Conservation (phyloP, 2,797 vertebrate genomes). For the Premnoplex brunnescens region DNA sequence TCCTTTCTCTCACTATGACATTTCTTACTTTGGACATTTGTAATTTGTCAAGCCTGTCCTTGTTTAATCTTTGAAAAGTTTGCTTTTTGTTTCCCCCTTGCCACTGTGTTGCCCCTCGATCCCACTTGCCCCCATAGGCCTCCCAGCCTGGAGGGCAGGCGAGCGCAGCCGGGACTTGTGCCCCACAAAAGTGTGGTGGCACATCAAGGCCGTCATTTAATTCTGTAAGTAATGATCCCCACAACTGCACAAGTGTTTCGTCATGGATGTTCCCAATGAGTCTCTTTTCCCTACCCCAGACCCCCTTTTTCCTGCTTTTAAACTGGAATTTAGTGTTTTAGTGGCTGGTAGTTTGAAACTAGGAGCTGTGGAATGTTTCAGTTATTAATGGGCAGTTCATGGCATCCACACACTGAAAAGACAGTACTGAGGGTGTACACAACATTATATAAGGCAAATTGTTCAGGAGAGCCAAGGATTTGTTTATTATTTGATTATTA, state of each 20-base stretch:
- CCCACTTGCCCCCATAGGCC: slow-evolving; percentile 64
- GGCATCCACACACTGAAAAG: not conserved
- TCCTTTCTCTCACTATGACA: not conserved
- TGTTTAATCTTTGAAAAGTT: slow-evolving; percentile 70
- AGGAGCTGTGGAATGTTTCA: not conserved
- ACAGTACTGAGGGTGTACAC: not conserved
- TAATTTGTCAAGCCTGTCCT: slow-evolving; percentile 43
- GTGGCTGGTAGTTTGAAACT: not conserved
- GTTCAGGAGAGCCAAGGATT: not conserved
- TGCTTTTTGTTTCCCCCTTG: slow-evolving; percentile 69
- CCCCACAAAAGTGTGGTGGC: slow-evolving; percentile 80
- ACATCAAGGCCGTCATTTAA: slow-evolving; percentile 76
- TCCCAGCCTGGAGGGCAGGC: slow-evolving; percentile 82
- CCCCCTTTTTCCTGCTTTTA: slow-evolving; percentile 33
- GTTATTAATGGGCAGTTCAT: not conserved
- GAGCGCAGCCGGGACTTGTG: slow-evolving; percentile 81
- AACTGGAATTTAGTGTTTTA: not conserved
- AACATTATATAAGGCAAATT: not conserved
- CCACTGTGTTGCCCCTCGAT: slow-evolving; percentile 66
- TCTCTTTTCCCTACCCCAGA: not conserved
- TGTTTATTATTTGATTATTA: not conserved
- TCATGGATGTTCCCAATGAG: slow-evolving; percentile 26
- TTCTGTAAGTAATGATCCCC: slow-evolving; percentile 84
- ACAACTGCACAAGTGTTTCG: slow-evolving; percentile 55
- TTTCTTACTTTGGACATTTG: not conserved